Conservation (phyloP, 2,888 invertebrate species). For the Caenorhabditis becei region DNA sequence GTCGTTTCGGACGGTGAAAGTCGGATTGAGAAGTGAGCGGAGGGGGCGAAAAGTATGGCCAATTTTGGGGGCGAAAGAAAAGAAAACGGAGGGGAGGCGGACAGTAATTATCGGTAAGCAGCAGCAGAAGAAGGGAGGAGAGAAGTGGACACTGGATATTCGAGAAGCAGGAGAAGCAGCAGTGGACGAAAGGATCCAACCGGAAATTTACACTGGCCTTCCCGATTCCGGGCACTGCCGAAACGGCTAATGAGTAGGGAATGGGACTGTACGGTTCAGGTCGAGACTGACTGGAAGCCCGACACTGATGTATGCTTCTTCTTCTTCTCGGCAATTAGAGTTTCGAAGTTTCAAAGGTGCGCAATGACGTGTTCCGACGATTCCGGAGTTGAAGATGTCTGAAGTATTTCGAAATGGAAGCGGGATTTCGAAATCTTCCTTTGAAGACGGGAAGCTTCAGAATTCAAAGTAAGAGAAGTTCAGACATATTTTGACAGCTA, state of each 20-base stretch:
- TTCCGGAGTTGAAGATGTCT: no score
- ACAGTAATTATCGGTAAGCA: conserved; percentile 54
- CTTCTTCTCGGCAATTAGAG: conserved; percentile 5
- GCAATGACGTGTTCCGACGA: no score
- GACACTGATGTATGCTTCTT: conserved; percentile 36
- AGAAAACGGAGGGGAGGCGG: conserved; percentile 44
- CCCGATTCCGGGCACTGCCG: conserved; percentile 41
- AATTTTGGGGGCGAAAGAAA: conserved; percentile 48
- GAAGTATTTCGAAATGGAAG: no score
- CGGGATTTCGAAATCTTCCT: no score
- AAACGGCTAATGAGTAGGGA: conserved; percentile 25
- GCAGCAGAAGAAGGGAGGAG: conserved; percentile 4
- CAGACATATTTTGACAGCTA: no score
- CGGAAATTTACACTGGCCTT: conserved; percentile 44
- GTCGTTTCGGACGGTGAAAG: conserved; percentile 23
- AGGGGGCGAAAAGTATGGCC: conserved; percentile 51
- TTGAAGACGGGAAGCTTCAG: no score
- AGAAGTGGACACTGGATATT: conserved; percentile 54
- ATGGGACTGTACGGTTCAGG: conserved; percentile 40
- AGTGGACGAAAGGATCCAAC: conserved; percentile 13
- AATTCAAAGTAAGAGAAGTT: no score
- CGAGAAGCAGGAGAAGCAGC: conserved; percentile 25
- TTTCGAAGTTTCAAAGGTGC: neutral
- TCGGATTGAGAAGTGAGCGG: conserved; percentile 5
- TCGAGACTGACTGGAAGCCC: conserved; percentile 27